These are phyloP conservation scores for Micronisus gabar DNA, from an alignment of 2,113 vertebrate species.

Conservation along the genomic window DNA sequence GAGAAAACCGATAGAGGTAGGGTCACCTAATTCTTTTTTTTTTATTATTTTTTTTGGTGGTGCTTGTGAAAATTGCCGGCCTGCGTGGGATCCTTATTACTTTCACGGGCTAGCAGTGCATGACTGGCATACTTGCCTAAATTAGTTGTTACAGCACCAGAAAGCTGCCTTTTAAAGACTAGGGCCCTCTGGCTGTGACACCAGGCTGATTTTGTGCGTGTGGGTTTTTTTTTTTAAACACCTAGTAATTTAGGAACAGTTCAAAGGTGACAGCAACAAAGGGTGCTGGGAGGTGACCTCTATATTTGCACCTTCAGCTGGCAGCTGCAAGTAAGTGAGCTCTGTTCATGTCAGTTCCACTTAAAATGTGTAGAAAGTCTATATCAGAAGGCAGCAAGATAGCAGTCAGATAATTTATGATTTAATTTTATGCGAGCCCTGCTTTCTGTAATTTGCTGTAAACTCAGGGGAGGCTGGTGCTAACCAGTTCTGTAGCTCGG, in stretches of 20 bases:
- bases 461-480: slow-evolving; percentile 86
- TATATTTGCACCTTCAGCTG: slow-evolving; percentile 76
- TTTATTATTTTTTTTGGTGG: slow-evolving; percentile 2
- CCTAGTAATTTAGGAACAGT: slow-evolving; percentile 77
- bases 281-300: slow-evolving; percentile 74
- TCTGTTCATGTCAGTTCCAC: slow-evolving; percentile 81
- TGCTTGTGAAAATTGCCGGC: slow-evolving; percentile 79
- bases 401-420: slow-evolving; percentile 98
- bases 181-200: slow-evolving; percentile 60
- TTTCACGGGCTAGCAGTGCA: slow-evolving; percentile 71
- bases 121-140: slow-evolving; percentile 79
- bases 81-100: slow-evolving; percentile 78
- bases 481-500: slow-evolving; percentile 86
- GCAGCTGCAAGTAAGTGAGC: slow-evolving; percentile 77
- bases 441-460: slow-evolving; percentile 98
- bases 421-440: slow-evolving; percentile 97
- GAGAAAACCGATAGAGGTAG: slow-evolving; percentile 85
- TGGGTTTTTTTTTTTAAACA: slow-evolving; percentile 19
- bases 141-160: slow-evolving; percentile 76
- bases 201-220: neutral
- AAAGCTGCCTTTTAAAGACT: slow-evolving; percentile 71
- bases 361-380: slow-evolving; percentile 85
- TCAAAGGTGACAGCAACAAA: slow-evolving; percentile 80
- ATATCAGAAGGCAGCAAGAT: slow-evolving; percentile 90
- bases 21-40: slow-evolving; percentile 77